Conservation (phyloP, 2,888 invertebrate species). For the Cataglyphis cursor region DNA sequence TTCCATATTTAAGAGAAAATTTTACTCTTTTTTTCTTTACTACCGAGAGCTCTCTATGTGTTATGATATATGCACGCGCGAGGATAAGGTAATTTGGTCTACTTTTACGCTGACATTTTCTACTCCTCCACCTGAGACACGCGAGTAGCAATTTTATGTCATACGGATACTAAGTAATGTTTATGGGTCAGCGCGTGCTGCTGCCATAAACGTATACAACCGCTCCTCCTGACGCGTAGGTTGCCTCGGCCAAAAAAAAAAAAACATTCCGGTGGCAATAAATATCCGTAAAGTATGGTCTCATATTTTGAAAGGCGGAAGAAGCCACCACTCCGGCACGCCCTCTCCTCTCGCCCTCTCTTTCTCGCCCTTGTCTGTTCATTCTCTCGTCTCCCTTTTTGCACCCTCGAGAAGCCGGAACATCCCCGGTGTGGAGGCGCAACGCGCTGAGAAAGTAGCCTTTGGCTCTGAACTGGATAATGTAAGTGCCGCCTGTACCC, state of each 20-base stretch:
- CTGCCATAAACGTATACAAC: constrained; percentile 60
- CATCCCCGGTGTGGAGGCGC: constrained; percentile 60
- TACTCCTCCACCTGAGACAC: constrained; percentile 48
- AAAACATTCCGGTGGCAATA: constrained; percentile 65
- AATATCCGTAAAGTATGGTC: constrained; percentile 79
- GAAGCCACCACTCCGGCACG: constrained; percentile 71
- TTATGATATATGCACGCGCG: constrained; percentile 6
- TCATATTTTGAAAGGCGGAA: constrained; percentile 81
- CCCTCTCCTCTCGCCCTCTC: constrained; percentile 63
- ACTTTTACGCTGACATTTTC: constrained; percentile 58
- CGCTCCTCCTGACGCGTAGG: constrained; percentile 41
- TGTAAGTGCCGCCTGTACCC: constrained; percentile 76
- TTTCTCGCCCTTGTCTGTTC: constrained; percentile 28
- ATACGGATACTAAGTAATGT: constrained; percentile 69
- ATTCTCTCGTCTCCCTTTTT: constrained; percentile 56
- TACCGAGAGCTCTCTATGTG: background rate
- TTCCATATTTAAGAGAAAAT: background rate
- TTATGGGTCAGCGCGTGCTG: constrained; percentile 75
- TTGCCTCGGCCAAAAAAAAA: constrained; percentile 59
- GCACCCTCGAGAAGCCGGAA: constrained; percentile 65
- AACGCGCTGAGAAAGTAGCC: constrained; percentile 76
- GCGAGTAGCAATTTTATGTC: constrained; percentile 69
- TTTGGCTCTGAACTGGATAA: constrained; percentile 80
- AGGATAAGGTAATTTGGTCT: constrained; percentile 18
- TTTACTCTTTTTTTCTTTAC: constrained; percentile 26